Evolutionary conservation across 2,113 vertebrate genomes (phyloP).

Genomic region (Carlito syrichta): DNA sequence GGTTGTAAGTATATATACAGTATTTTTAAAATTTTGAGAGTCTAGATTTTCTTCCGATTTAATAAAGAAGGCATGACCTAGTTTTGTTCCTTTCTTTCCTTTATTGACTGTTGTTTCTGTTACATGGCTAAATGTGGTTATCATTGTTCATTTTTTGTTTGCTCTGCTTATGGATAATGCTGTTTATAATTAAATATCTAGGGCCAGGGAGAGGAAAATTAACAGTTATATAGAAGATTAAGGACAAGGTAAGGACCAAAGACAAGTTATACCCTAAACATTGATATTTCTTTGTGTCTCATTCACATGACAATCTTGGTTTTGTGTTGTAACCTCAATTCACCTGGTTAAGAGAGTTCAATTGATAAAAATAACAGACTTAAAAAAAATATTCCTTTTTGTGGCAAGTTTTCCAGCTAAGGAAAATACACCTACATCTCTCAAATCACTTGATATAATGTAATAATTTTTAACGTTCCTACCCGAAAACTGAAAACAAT

Average conservation of each 20-base stretch:
- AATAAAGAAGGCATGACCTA: background rate
- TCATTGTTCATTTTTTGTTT: background rate
- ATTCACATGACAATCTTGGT: background rate
- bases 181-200: background rate
- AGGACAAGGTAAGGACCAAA: background rate
- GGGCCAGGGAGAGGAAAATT: rapidly evolving
- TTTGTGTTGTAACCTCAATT: background rate
- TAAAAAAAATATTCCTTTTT: background rate
- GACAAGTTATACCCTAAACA: rapidly evolving
- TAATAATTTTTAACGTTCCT: background rate
- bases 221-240: background rate
- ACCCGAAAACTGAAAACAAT: background rate
- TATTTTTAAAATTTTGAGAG: background rate
- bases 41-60: background rate
- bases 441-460: background rate
- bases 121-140: background rate
- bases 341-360: background rate
- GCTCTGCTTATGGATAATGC: background rate
- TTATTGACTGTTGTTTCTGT: background rate
- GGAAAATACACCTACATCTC: background rate
- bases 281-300: background rate
- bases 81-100: background rate
- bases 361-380: background rate
- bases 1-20: rapidly evolving
- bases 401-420: background rate